Base-by-base conservation (phyloP, 2,113 vertebrate genomes). In the Amblyopsis rosae region DNA sequence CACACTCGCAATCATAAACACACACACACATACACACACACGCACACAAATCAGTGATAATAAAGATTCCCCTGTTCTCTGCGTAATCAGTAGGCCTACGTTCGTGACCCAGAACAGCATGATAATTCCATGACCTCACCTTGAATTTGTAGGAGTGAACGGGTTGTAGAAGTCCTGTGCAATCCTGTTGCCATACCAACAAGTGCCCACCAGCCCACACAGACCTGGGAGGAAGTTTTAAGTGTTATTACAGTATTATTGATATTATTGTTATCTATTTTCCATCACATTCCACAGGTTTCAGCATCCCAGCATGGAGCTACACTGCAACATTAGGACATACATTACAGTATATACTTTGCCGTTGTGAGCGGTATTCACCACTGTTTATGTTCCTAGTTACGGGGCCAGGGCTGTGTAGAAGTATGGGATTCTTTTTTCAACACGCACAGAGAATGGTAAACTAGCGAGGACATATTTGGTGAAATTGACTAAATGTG, bases 181-280 rank as follows among this genome's bases (percentile, higher is more conserved):
- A 72, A 99, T 93, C 75, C 89, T 91, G 75, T 96, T 82, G 32
- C 95, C 98, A 0, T 95, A 99, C 96, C 95, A 98, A 0, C 94
- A 94, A 0, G 95, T 95, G 86, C 95, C 98, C 58, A 94, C 85
- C 78, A 99, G 84, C 0, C 91, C 86, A 47, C 92, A 88, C 59
- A 98, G 65, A 72, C 97, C 96, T 99, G 85, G 0, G 84, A 3
- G 51, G 26, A 26, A 26, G 5, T 15, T n/a, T 55, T 6, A 16
- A 8, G 16, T n/a, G 53, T 9, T 8, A 16, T 6, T 26, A 26
- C 26, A 26, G 26, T 26, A 26, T 26, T 26, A 26, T 26, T 26
- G 26, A 26, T 26, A 26, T 26, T 26, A 26, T 26, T 26, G 16
- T 55, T 3, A 19, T 55, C 11, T 59, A 61, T 61, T 46, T 16